Conservation (phyloP, 2,888 invertebrate genomes). For the Tetheella fluctuosa region DNA sequence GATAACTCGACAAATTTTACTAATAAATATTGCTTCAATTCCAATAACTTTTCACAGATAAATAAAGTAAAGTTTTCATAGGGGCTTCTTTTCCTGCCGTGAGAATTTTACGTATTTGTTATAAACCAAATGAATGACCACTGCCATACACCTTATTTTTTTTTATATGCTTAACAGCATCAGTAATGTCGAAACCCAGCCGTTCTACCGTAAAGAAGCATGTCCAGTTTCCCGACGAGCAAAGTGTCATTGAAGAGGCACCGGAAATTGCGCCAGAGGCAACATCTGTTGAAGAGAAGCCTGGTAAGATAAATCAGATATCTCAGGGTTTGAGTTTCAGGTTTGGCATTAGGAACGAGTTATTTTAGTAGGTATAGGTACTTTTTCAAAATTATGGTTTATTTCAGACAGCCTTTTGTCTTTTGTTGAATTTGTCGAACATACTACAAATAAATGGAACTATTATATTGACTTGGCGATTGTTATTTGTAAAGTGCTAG, state of each 20-base stretch:
- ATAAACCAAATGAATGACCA: background rate
- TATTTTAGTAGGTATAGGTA: background rate
- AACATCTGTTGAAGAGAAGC: constrained; percentile 50
- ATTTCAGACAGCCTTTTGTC: too few relatives aligned
- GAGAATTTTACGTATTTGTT: too few relatives aligned
- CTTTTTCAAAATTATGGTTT: background rate
- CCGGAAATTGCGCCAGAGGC: constrained; percentile 42
- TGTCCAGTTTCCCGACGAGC: constrained; percentile 88
- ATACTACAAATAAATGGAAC: too few relatives aligned
- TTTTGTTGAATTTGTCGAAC: too few relatives aligned
- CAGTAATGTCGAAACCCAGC: constrained; percentile 70
- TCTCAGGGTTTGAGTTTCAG: background rate
- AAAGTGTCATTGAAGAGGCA: constrained; percentile 73
- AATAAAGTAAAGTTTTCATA: too few relatives aligned
- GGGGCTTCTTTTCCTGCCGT: too few relatives aligned
- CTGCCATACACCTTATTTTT: background rate
- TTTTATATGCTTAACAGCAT: constrained; percentile 57
- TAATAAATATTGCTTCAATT: too few relatives aligned
- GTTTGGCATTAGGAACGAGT: background rate
- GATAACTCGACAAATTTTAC: too few relatives aligned
- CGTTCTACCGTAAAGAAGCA: constrained; percentile 85
- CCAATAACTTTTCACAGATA: too few relatives aligned
- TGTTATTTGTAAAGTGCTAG: background rate
- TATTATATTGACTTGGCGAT: background rate
- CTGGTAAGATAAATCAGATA: constrained; percentile 58